These are phyloP conservation scores for Holothuria scabra DNA, from an alignment of 53 echinoderm and acorn worm species.

Conservation along the genomic window DNA sequence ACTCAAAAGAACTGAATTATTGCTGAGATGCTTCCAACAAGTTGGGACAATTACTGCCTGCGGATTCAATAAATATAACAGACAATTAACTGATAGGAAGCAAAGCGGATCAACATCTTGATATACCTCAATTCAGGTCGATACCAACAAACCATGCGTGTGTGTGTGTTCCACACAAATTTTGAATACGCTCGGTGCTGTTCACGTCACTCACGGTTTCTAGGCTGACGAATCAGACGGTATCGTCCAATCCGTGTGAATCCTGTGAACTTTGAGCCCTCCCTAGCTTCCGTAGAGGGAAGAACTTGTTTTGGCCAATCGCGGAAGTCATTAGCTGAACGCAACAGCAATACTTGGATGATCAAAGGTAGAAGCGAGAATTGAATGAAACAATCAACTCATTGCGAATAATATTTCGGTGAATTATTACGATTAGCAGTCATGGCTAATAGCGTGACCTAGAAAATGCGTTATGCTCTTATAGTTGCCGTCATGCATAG, in stretches of 20 bases:
- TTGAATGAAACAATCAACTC: too few relatives aligned
- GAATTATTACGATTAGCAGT: too few relatives aligned
- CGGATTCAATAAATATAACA: slow-evolving; percentile 14
- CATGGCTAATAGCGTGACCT: neutral
- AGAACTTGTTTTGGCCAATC: slow-evolving; percentile 18
- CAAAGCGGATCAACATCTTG: slow-evolving; percentile 19
- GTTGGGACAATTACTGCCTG: neutral
- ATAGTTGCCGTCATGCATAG: too few relatives aligned
- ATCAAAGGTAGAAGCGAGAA: too few relatives aligned
- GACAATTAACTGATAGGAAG: slow-evolving; percentile 9
- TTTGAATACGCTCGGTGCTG: neutral
- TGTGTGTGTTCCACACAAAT: too few relatives aligned
- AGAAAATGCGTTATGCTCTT: slow-evolving; percentile 6
- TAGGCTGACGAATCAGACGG: slow-evolving; percentile 29
- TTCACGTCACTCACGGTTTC: slow-evolving; percentile 22
- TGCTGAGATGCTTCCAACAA: too few relatives aligned
- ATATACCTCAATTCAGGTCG: too few relatives aligned
- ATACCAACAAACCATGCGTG: too few relatives aligned
- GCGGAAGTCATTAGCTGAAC: slow-evolving; percentile 21
- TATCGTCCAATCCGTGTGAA: slow-evolving; percentile 15
- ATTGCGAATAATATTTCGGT: too few relatives aligned
- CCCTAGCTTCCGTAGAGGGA: neutral
- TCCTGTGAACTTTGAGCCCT: slow-evolving; percentile 12
- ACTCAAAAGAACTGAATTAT: too few relatives aligned
- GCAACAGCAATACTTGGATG: too few relatives aligned